Conservation (phyloP, 37 sponge, comb jelly and placozoan species). For the Eunapius fragilis region DNA sequence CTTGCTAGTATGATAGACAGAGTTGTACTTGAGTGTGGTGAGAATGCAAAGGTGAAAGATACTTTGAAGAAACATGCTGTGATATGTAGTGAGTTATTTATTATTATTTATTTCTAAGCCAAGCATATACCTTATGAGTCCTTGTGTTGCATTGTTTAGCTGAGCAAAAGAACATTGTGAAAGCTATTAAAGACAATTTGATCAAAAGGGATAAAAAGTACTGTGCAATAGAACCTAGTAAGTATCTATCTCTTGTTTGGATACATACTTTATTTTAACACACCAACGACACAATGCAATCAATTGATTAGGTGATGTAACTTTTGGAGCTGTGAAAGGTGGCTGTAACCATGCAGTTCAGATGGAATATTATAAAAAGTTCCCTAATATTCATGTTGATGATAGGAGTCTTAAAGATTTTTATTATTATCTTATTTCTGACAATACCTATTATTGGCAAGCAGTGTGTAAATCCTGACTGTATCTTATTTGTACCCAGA, state of each 20-base stretch:
- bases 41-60: not conserved
- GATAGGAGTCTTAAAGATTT: too few species aligned
- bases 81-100: not conserved
- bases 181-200: not conserved
- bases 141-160: not conserved
- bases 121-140: not conserved
- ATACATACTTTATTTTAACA: too few species aligned
- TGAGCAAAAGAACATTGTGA: not conserved
- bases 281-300: not conserved
- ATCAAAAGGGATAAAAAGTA: not conserved
- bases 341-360: not conserved
- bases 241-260: not conserved
- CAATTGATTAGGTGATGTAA: not conserved
- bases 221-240: not conserved
- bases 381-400: too few species aligned
- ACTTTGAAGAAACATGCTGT: not conserved
- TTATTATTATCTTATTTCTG: too few species aligned
- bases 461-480: too few species aligned
- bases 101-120: not conserved
- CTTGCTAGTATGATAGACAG: conserved; percentile 9
- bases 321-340: not conserved
- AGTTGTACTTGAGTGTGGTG: not conserved
- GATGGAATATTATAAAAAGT: not conserved
- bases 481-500: too few species aligned
- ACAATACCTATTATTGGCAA: too few species aligned